Conservation (phyloP, 2,888 invertebrate genomes). For the Monoplex corrugatus region DNA sequence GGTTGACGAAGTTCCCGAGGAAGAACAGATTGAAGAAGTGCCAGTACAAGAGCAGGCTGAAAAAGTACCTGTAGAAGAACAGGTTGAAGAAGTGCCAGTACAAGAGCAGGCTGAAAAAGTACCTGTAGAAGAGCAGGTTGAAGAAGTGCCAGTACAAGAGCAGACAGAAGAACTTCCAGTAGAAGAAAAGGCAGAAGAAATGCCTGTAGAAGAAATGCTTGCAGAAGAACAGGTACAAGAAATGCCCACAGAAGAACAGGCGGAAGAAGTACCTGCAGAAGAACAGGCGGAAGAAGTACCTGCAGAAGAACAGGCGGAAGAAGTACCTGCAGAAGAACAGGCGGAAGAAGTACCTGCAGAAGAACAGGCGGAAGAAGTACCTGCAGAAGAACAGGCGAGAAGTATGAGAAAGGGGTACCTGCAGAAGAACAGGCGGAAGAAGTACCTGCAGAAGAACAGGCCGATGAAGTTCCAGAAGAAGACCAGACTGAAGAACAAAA, state of each 20-base stretch:
- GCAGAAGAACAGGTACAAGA: neutral
- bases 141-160: neutral
- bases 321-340: neutral
- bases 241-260: neutral
- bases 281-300: neutral
- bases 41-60: neutral
- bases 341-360: conserved; percentile 6
- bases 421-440: neutral
- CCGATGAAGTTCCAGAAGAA: neutral
- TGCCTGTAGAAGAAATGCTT: neutral
- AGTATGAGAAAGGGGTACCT: neutral
- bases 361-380: neutral
- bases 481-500: neutral
- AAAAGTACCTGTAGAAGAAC: neutral
- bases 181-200: neutral
- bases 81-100: neutral
- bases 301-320: neutral
- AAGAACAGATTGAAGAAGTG: neutral
- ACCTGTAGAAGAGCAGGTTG: neutral
- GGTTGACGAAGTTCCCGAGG: neutral
- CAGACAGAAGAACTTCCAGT: neutral
- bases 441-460: neutral
- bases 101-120: neutral
- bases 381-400: neutral
- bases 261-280: neutral